Conservation (phyloP, 2,888 invertebrate species). For the Cepaea hortensis region DNA sequence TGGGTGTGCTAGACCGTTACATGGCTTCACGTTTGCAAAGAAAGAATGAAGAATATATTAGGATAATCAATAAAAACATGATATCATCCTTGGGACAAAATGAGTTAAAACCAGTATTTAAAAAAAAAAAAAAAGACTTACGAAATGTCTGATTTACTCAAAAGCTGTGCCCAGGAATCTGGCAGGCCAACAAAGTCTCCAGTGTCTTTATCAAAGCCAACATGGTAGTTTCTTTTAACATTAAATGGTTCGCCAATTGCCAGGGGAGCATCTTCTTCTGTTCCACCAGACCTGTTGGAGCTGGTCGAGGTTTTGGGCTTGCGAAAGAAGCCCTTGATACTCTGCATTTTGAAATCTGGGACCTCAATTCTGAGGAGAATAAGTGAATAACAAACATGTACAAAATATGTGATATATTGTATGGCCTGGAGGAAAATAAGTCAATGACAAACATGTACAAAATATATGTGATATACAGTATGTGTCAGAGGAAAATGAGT, state of each 20-base stretch:
- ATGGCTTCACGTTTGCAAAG: too few relatives aligned
- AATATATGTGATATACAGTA: too few relatives aligned
- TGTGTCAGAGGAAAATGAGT: too few relatives aligned
- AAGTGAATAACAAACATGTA: neutral
- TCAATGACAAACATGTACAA: neutral
- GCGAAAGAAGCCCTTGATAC: conserved; percentile 31
- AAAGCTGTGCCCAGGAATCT: conserved; percentile 73
- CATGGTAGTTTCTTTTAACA: conserved; percentile 85
- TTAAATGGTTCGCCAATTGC: conserved; percentile 89
- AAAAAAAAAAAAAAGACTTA: conserved; percentile 61
- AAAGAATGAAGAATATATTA: too few relatives aligned
- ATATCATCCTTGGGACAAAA: too few relatives aligned
- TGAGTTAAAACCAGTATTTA: too few relatives aligned
- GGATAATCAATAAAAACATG: too few relatives aligned
- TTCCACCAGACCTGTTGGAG: conserved; percentile 39
- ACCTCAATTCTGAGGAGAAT: neutral
- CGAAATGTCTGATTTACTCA: conserved; percentile 88
- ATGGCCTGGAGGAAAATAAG: too few relatives aligned
- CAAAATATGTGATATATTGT: neutral
- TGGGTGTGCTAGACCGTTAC: too few relatives aligned
- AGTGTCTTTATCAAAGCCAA: conserved; percentile 44
- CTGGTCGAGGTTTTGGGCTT: conserved; percentile 49
- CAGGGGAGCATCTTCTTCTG: conserved; percentile 55
- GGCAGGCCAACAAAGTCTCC: conserved; percentile 92
- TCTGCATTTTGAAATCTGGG: conserved; percentile 12